Conservation (phyloP, 2,888 invertebrate genomes). For the Periphyllus acericola region DNA sequence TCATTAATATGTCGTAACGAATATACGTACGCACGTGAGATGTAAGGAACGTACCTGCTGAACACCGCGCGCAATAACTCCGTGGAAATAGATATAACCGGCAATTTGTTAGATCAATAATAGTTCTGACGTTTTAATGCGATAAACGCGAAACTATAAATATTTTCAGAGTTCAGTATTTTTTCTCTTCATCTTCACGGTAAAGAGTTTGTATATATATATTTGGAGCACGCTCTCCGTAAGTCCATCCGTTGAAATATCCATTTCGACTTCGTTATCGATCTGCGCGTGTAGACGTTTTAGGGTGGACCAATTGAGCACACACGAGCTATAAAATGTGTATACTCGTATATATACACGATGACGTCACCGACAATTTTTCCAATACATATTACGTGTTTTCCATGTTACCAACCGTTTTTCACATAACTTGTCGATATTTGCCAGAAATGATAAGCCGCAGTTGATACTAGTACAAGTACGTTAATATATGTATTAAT, state of each 20-base stretch:
- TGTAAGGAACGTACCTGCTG: too few species aligned
- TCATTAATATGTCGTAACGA: too few species aligned
- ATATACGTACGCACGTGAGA: too few species aligned
- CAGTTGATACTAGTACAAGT: background rate
- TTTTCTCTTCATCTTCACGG: background rate
- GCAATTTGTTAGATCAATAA: background rate
- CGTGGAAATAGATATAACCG: background rate
- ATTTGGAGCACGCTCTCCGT: background rate
- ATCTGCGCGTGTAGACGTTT: background rate
- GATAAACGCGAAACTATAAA: background rate
- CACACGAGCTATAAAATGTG: background rate
- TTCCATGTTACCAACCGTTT: background rate
- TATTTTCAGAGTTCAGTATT: background rate
- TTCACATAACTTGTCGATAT: background rate
- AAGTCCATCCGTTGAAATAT: background rate
- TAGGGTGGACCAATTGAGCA: slow-evolving; percentile 8
- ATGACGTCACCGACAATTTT: slow-evolving; percentile 14
- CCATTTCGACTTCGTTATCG: slow-evolving; percentile 12
- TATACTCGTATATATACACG: background rate
- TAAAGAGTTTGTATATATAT: too few species aligned
- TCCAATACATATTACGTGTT: background rate
- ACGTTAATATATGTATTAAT: too few species aligned
- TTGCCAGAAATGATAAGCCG: slow-evolving; percentile 1
- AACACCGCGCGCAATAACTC: background rate
- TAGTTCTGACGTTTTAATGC: background rate